Evolutionary conservation across 2,888 invertebrate genomes (phyloP).

Genomic region (Epinotia ramella): DNA sequence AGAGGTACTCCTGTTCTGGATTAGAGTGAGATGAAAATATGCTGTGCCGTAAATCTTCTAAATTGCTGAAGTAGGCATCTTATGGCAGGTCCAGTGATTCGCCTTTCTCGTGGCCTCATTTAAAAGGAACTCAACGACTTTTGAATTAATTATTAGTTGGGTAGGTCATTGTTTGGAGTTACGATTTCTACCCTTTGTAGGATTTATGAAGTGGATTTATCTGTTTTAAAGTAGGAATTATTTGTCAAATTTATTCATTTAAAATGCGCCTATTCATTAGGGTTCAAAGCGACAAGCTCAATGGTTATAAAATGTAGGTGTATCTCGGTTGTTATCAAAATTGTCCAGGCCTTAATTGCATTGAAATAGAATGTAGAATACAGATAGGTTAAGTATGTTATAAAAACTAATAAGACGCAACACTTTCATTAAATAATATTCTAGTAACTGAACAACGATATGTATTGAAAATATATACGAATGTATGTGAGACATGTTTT

Average conservation of each 20-base stretch:
- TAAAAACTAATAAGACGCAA: too few species aligned
- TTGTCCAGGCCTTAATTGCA: not conserved
- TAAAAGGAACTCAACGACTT: slow-evolving; percentile 73
- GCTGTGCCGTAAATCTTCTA: too few species aligned
- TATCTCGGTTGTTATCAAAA: not conserved
- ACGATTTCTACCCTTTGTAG: slow-evolving; percentile 64
- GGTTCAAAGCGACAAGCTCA: not conserved
- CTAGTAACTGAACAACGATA: too few species aligned
- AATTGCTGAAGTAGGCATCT: not conserved
- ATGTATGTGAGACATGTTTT: too few species aligned
- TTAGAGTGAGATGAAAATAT: too few species aligned
- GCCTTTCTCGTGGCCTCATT: slow-evolving; percentile 59
- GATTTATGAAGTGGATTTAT: slow-evolving; percentile 73
- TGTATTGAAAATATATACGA: too few species aligned
- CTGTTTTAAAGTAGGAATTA: slow-evolving; percentile 71
- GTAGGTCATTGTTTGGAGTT: slow-evolving; percentile 73
- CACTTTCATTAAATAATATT: too few species aligned
- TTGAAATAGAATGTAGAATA: not conserved
- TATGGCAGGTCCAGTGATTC: not conserved
- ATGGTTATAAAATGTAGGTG: not conserved
- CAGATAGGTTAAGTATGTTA: too few species aligned
- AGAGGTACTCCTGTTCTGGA: too few species aligned
- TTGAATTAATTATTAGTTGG: slow-evolving; percentile 82
- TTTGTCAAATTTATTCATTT: slow-evolving; percentile 58
- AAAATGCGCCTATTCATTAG: slow-evolving; percentile 35